A percentile compares a stretch with the other conserved stretches of the same genome.
These are phyloP conservation scores for Serripes groenlandicus DNA, from an alignment of 2,888 invertebrate species.

Conservation along the genomic window DNA sequence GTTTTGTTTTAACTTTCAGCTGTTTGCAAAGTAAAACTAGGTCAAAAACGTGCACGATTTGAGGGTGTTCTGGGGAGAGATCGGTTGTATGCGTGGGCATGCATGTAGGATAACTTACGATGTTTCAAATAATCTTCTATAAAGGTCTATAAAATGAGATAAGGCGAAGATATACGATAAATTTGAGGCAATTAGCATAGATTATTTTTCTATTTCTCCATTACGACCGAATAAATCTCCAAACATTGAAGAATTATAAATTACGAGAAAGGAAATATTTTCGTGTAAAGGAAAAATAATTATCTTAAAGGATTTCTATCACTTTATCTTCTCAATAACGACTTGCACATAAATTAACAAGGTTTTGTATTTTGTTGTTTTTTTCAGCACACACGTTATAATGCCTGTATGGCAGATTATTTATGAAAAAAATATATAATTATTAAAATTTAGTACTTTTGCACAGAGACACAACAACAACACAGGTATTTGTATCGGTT, in stretches of 20 bases:
- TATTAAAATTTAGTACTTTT: too few species aligned
- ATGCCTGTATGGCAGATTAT: too few species aligned
- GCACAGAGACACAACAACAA: too few species aligned
- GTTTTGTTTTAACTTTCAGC: too few species aligned
- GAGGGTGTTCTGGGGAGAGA: not conserved
- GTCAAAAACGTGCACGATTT: constrained; percentile 20
- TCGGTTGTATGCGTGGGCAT: not conserved
- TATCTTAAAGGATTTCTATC: not conserved
- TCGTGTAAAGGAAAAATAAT: not conserved
- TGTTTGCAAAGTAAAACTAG: too few species aligned
- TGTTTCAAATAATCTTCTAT: not conserved
- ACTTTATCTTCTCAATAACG: too few species aligned
- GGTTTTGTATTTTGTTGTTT: too few species aligned
- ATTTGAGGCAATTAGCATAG: constrained; percentile 3
- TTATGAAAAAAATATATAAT: too few species aligned
- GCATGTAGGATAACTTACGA: not conserved
- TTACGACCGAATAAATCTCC: not conserved
- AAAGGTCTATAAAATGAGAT: too few species aligned
- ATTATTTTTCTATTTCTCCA: not conserved
- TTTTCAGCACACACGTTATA: too few species aligned
- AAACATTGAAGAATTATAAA: not conserved
- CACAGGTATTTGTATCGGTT: too few species aligned
- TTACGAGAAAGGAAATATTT: not conserved
- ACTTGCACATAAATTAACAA: too few species aligned
- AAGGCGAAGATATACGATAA: not conserved